Evolutionary conservation across 2,888 invertebrate species (phyloP).

Genomic region (Diogma glabrata): DNA sequence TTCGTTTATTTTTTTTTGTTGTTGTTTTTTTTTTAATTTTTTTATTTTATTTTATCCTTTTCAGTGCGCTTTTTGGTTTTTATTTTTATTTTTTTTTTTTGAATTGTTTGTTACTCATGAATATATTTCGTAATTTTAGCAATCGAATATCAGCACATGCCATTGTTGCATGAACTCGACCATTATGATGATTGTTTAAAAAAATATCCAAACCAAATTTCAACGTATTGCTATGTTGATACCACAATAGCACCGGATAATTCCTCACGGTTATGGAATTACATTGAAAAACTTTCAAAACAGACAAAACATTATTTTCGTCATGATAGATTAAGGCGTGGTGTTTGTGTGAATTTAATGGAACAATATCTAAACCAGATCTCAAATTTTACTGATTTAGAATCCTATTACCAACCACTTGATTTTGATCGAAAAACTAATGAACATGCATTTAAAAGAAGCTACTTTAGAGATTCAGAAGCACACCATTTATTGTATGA

Average conservation of each 20-base stretch:
- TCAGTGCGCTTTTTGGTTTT: too few relatives aligned
- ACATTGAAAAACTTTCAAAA: constrained; percentile 12
- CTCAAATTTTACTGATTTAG: too few relatives aligned
- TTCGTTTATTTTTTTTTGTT: too few relatives aligned
- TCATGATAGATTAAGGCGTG: constrained; percentile 14
- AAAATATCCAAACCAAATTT: constrained; percentile 24
- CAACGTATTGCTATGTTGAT: constrained; percentile 9
- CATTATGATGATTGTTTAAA: constrained; percentile 33
- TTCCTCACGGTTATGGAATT: not conserved
- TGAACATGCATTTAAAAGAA: not conserved
- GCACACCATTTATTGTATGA: too few relatives aligned
- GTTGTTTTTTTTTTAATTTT: too few relatives aligned
- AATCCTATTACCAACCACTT: not conserved
- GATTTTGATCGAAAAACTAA: constrained; percentile 1
- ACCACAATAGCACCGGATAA: constrained; percentile 2
- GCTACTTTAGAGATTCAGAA: too few relatives aligned
- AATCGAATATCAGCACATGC: constrained; percentile 33
- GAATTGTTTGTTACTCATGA: too few relatives aligned
- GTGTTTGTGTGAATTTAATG: constrained; percentile 14
- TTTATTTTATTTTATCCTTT: too few relatives aligned
- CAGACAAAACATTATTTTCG: constrained; percentile 12
- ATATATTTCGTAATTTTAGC: too few relatives aligned
- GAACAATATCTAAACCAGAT: not conserved
- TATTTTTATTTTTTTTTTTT: too few relatives aligned
- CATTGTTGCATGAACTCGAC: constrained; percentile 29